Evolutionary conservation across 1,140 invertebrate species (phyloP), one percentile per base, ranked within the genome.

Genomic region (Probaryconus sp.): DNA sequence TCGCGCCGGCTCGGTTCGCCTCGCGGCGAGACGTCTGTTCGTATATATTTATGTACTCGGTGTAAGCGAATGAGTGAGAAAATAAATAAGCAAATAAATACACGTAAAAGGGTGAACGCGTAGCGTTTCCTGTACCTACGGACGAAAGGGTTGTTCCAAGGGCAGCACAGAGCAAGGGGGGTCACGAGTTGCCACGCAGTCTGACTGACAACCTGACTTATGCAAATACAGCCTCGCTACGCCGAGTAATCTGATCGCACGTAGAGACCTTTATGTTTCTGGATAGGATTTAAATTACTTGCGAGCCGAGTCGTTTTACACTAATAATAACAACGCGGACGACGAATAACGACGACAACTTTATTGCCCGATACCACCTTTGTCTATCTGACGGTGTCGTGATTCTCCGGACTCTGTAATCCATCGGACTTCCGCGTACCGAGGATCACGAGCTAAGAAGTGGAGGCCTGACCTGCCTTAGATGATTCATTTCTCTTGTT

Each of bases 151-250:
- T 83, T 83, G 81, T 77, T 82, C 74, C 74, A 68, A 80, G 75
- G 79, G 79, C 76, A 77, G 63, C 76, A 71, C 74, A 80, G 81
- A 79, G 73, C 78, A 81, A 79, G 80, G 79, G 77, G 82, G 84
- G 83, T 86, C 84, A 81, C 75, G 80, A 76, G 79, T 86, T 86
- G 86, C 84, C 85, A 86, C 74, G 79, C 81, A 78, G 80, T 79
- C 82, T 86, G 86, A 87, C 85, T 87, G 86, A 87, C 85, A 86
- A 86, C 77, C 85, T 87, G 85, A 87, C 85, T 87, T 87, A 87
- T 87, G 86, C 86, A 87, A 87, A 87, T 87, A 86, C 79, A 82
- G 61, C 64, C 81, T 84, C 81, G 77, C 79, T 78, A 79, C 72
- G 78, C 51, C 74, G 72, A 73, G 79, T 84, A 85, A 85, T 86